Percentiles rank a stretch among this genome's conserved stretches.
Evolutionary conservation across 1,140 invertebrate species (phyloP).

Genomic region (Pogonomyrmex californicus): DNA sequence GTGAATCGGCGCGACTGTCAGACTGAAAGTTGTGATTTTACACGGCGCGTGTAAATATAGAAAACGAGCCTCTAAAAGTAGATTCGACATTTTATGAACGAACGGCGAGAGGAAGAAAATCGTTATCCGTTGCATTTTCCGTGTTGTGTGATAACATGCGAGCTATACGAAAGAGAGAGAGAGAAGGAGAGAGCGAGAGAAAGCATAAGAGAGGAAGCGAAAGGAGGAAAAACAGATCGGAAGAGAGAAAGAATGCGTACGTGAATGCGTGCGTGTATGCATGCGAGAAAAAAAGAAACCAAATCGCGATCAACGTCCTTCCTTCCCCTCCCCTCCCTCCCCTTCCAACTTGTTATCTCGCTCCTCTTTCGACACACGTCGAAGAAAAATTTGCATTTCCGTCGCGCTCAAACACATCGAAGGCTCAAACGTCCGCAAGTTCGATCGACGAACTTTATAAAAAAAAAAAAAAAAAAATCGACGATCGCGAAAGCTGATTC

Average conservation of each 20-base stretch:
- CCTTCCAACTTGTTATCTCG: background rate
- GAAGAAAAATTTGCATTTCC: constrained; percentile 42
- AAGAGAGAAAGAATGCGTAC: constrained; percentile 10
- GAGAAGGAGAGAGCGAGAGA: background rate
- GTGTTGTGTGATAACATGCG: constrained; percentile 9
- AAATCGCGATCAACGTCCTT: constrained; percentile 42
- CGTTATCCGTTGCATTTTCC: constrained; percentile 67
- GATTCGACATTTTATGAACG: constrained; percentile 60
- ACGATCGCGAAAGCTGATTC: background rate
- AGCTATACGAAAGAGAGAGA: constrained; percentile 17
- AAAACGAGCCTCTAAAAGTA: constrained; percentile 49
- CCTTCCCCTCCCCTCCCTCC: background rate
- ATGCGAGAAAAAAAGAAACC: constrained; percentile 44
- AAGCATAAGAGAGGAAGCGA: background rate
- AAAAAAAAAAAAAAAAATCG: background rate
- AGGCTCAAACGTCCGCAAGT: constrained; percentile 31
- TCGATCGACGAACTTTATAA: background rate
- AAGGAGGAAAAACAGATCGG: constrained; percentile 1
- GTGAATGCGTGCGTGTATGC: constrained; percentile 37
- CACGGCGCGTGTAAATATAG: constrained; percentile 68
- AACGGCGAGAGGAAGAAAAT: constrained; percentile 36
- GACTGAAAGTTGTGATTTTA: constrained; percentile 78
- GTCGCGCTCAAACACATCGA: constrained; percentile 33
- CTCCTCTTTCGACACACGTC: constrained; percentile 54
- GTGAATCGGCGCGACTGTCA: constrained; percentile 71